phyloP scores from a whole-genome alignment of 2,888 invertebrate genomes.

The Hirtodrosophila duncani region DNA sequence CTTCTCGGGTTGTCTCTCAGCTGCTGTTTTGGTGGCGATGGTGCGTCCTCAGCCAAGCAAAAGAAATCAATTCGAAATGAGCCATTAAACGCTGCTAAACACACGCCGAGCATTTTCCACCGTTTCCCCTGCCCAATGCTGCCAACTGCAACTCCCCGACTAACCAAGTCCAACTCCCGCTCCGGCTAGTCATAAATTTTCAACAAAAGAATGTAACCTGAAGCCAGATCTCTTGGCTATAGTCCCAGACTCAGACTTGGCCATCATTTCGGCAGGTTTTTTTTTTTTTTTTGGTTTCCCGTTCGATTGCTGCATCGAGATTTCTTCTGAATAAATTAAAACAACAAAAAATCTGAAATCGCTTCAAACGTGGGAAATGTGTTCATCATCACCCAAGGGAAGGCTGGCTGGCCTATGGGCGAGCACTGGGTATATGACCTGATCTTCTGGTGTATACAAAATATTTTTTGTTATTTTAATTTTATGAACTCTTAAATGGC shows the following conservation, averaged over 20 bases:
- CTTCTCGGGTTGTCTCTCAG: slow-evolving; percentile 18
- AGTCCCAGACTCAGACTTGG: slow-evolving; percentile 23
- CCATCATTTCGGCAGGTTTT: slow-evolving; percentile 36
- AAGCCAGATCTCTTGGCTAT: slow-evolving; percentile 11
- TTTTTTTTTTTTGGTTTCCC: slow-evolving; percentile 44
- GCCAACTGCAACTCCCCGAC: slow-evolving; percentile 32
- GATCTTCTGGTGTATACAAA: slow-evolving; percentile 9
- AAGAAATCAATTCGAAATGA: slow-evolving; percentile 74
- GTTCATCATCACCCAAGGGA: slow-evolving; percentile 47
- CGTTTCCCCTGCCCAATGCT: slow-evolving; percentile 48
- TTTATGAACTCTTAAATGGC: slow-evolving; percentile 57
- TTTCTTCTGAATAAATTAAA: slow-evolving; percentile 75
- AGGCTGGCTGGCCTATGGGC: background rate
- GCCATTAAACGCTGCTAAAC: slow-evolving; percentile 74
- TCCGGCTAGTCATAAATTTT: slow-evolving; percentile 58
- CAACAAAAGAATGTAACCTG: slow-evolving; percentile 70
- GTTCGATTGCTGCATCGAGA: slow-evolving; percentile 62
- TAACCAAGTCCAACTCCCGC: slow-evolving; percentile 16
- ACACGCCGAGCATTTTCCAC: slow-evolving; percentile 72
- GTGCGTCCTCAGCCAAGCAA: slow-evolving; percentile 27
- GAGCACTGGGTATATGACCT: slow-evolving; percentile 29
- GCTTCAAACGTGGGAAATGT: slow-evolving; percentile 68
- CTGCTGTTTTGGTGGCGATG: background rate
- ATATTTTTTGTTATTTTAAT: slow-evolving; percentile 56
- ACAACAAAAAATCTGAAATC: slow-evolving; percentile 44